phyloP scores from a whole-genome alignment of 1,140 invertebrate species.

The Lepidostoma basale region DNA sequence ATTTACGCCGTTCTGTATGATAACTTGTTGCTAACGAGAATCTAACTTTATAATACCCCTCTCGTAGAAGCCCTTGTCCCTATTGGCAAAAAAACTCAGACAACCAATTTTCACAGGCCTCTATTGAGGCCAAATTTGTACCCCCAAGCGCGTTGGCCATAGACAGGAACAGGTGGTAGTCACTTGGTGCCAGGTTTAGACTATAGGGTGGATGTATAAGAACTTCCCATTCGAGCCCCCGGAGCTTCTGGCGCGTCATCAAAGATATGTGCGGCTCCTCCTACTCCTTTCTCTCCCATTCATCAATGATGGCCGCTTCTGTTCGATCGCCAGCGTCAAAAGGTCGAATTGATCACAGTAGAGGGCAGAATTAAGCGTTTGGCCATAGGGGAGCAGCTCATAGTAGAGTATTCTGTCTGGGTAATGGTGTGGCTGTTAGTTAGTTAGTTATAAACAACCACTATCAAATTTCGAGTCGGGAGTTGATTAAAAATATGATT shows the following conservation, averaged over 20 bases:
- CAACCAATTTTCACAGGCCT: slow-evolving; percentile 1
- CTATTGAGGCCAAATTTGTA: slow-evolving; percentile 11
- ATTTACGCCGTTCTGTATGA: background rate
- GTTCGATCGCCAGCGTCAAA: slow-evolving; percentile 5
- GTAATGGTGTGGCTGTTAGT: no score
- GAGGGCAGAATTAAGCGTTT: slow-evolving; percentile 8
- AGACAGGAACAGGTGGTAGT: background rate
- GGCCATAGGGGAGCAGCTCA: slow-evolving; percentile 5
- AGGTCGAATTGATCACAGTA: slow-evolving; percentile 1
- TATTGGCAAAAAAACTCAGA: background rate
- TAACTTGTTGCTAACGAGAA: slow-evolving; percentile 12
- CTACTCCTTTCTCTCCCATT: slow-evolving; percentile 1
- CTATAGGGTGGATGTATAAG: background rate
- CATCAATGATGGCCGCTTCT: slow-evolving; percentile 3
- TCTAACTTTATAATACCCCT: slow-evolving; percentile 1
- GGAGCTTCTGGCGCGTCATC: slow-evolving; percentile 5
- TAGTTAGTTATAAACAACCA: no score
- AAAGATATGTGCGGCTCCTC: slow-evolving; percentile 6
- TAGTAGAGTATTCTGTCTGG: slow-evolving; percentile 14
- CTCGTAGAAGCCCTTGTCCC: background rate
- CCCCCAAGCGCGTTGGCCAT: slow-evolving; percentile 1
- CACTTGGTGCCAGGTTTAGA: slow-evolving; percentile 5
- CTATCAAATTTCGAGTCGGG: no score
- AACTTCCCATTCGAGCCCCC: background rate
- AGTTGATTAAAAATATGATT: no score